A percentile compares a stretch with the other conserved stretches of the same genome.
These are phyloP conservation scores for Volucella inflata DNA, from an alignment of 2,888 invertebrate species.

Conservation along the genomic window DNA sequence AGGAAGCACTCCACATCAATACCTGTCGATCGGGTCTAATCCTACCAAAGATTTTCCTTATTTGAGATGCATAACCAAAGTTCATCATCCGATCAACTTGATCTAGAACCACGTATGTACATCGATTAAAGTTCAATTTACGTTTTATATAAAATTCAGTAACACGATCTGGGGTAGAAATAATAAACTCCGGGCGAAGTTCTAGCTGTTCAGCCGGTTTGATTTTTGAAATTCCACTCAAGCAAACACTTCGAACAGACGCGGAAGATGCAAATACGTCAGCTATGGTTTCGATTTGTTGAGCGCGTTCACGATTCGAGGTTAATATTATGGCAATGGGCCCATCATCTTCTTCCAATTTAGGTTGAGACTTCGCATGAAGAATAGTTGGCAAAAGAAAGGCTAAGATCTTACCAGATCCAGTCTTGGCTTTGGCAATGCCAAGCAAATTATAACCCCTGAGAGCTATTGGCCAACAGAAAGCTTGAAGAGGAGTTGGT, in stretches of 20 bases:
- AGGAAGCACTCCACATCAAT: constrained; percentile 99
- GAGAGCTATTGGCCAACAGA: constrained; percentile 92
- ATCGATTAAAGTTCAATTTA: constrained; percentile 89
- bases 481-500: constrained; percentile 92
- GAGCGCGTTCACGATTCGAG: constrained; percentile 91
- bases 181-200: constrained; percentile 92
- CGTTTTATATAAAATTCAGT: constrained; percentile 92
- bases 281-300: constrained; percentile 92
- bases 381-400: constrained; percentile 91
- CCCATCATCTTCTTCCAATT: constrained; percentile 89
- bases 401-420: constrained; percentile 89
- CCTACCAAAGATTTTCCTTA: constrained; percentile 95
- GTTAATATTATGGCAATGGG: constrained; percentile 91
- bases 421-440: constrained; percentile 92
- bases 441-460: constrained; percentile 91
- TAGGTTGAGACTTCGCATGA: constrained; percentile 91
- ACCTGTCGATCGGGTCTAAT: constrained; percentile 97
- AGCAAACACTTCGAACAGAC: constrained; percentile 91
- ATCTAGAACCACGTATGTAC: constrained; percentile 94
- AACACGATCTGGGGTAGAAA: constrained; percentile 94
- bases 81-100: constrained; percentile 98
- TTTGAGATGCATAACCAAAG: constrained; percentile 99
- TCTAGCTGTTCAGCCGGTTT: constrained; percentile 88
- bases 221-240: constrained; percentile 94
- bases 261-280: constrained; percentile 90